Evolutionary conservation across 2,797 vertebrate genomes (phyloP).

Genomic region (Pteropus rufus): DNA sequence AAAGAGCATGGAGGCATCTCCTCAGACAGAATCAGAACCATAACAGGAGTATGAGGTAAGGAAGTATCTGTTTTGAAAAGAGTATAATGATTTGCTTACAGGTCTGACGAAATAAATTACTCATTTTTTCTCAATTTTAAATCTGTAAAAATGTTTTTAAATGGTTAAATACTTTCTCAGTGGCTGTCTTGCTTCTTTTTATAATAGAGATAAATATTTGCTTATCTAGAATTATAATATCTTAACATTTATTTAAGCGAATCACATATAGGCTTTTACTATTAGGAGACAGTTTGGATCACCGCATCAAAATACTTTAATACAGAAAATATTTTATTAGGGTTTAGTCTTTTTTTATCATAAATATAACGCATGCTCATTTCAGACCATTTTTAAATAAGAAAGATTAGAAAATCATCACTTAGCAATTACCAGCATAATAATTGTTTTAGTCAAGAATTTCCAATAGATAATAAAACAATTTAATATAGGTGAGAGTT

Average conservation of each 20-base stretch:
- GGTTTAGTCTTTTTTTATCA: background rate
- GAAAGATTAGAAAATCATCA: background rate
- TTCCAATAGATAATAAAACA: background rate
- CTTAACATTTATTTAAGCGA: constrained; percentile 12
- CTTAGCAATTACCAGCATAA: background rate
- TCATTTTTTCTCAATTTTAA: constrained; percentile 2
- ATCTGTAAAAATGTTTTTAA: background rate
- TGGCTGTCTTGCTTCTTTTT: background rate
- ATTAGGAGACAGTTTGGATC: background rate
- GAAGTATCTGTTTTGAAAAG: background rate
- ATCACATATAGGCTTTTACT: background rate
- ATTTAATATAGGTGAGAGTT: background rate
- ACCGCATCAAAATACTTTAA: background rate
- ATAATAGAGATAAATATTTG: background rate
- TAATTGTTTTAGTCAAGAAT: background rate
- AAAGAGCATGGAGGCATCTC: constrained; percentile 20
- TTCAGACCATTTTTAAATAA: background rate
- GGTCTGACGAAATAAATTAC: background rate
- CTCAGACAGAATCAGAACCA: background rate
- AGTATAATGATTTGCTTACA: background rate
- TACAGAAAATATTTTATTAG: background rate
- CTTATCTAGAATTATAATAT: background rate
- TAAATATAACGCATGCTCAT: background rate
- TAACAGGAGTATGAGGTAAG: background rate
- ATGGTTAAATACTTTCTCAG: background rate